A percentile compares a stretch with the other conserved stretches of the same genome.
These are phyloP conservation scores for Ichneumoninae sp. DNA, from an alignment of 2,888 invertebrate genomes.

Conservation along the genomic window DNA sequence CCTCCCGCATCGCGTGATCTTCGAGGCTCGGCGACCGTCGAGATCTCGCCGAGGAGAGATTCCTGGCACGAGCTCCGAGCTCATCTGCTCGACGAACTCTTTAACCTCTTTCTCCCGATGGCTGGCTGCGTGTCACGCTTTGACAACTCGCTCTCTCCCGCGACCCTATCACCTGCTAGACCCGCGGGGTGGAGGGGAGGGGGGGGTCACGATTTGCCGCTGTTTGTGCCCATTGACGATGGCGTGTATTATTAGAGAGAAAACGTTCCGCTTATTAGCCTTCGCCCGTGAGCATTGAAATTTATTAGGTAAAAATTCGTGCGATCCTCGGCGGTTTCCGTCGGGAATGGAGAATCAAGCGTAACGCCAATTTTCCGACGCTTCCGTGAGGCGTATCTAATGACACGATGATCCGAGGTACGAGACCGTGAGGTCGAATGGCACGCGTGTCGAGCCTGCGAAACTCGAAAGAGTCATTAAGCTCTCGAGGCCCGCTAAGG, in stretches of 20 bases:
- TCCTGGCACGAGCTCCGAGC: conserved; percentile 42
- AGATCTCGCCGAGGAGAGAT: conserved; percentile 3
- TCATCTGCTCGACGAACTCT: conserved; percentile 56
- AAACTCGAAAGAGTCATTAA: conserved; percentile 53
- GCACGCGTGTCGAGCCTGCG: conserved; percentile 31
- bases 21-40: not conserved
- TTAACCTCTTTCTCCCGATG: conserved; percentile 44
- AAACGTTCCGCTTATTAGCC: not conserved
- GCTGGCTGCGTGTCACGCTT: conserved; percentile 53
- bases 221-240: conserved; percentile 38
- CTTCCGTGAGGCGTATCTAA: conserved; percentile 42
- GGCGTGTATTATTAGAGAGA: conserved; percentile 26
- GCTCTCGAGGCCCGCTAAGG: conserved; percentile 35
- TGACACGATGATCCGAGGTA: conserved; percentile 41
- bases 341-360: conserved; percentile 4
- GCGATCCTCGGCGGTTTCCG: not conserved
- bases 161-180: conserved; percentile 48
- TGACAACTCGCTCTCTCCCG: conserved; percentile 50
- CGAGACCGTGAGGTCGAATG: not conserved
- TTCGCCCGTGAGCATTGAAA: not conserved
- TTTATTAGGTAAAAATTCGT: not conserved
- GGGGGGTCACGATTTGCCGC: conserved; percentile 41
- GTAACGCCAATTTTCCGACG: conserved; percentile 33
- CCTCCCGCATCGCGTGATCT: conserved; percentile 6
- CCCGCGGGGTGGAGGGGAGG: not conserved